These are phyloP conservation scores for Lontra canadensis DNA, from an alignment of 2,113 vertebrate species.

Conservation along the genomic window DNA sequence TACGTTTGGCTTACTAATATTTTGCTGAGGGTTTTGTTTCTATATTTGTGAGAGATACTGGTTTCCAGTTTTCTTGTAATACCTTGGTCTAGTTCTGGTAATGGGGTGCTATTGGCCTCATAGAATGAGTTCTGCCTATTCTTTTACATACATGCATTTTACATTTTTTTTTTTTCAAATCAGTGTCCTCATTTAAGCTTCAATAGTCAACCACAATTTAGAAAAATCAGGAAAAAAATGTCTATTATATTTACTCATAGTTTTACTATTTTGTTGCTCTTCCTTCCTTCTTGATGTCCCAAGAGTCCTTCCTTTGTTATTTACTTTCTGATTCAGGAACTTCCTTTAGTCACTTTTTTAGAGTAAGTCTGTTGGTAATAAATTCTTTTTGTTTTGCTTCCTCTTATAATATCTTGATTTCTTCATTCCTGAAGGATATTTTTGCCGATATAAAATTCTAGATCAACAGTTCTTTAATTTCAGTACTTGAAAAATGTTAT, in stretches of 20 bases:
- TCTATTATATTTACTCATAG: neutral
- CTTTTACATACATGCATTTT: neutral
- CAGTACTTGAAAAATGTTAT: neutral
- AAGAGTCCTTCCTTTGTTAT: neutral
- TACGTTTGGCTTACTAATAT: neutral
- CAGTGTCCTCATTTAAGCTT: neutral
- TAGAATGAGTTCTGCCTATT: neutral
- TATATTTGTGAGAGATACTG: neutral
- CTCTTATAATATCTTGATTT: neutral
- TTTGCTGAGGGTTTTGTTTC: neutral
- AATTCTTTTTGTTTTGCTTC: neutral
- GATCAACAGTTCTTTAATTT: neutral
- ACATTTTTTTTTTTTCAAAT: neutral
- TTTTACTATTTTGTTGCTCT: neutral
- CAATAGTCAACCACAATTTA: neutral
- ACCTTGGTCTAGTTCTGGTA: neutral
- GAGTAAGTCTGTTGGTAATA: neutral
- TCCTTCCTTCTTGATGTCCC: neutral
- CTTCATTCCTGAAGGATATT: neutral
- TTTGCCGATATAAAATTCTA: neutral
- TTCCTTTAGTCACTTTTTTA: neutral
- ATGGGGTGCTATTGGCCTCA: neutral
- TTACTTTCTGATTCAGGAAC: neutral
- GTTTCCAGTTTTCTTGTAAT: neutral
- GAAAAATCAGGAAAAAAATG: neutral